Base-by-base conservation (phyloP, 2,797 vertebrate genomes). In the Malurus leucopterus region DNA sequence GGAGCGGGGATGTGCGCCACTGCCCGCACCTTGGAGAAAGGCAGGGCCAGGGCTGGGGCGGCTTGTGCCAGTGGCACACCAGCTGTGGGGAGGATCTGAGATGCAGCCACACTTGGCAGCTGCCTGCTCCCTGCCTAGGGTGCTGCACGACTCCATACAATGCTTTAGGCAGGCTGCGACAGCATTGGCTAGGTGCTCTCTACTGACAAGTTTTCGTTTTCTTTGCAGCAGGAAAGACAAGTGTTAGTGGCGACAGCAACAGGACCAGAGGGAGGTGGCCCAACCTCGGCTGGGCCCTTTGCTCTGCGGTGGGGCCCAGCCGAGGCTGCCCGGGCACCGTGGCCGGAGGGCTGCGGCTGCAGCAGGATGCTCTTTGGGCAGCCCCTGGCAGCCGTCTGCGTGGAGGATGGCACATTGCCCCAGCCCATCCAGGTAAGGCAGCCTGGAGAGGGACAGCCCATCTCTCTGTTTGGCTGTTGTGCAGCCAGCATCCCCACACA, bases 301-400 rank as follows among this genome's bases (percentile, higher is more conserved):
- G 34, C 15, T 40, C 46, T 38, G 64, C 0, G 15, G 46, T 1
- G 2, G 27, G 27, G 20, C 27, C 11, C 8, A 13, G 34, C 27
- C 2, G 11, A 20, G 27, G 20, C 13, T 67, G 47, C 27, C 6
- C 2, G 6, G 18, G 5, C 13, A 3, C 13, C 4, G 0, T 7
- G 27, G 4, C 13, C 19, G 47, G 47, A 40, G 36, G 46, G 29
- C 29, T 68, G 8, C 2, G 5, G 36, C 34, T 51, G 36, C 47
- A 51, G 49, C 49, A 41, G 65, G 21, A 8, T 15, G 0, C 36
- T 41, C 24, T 15, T 24, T 3, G 5, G 47, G 49, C 49, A 51
- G 49, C 36, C 47, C 27, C 49, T 40, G 47, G 29, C 29, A n/a
- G 65, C 47, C 2, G 2, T 68, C 36, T 51, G 36, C 4, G 5